Evolutionary conservation across 2,888 invertebrate species (phyloP).

Genomic region (Erpobdella octoculata): DNA sequence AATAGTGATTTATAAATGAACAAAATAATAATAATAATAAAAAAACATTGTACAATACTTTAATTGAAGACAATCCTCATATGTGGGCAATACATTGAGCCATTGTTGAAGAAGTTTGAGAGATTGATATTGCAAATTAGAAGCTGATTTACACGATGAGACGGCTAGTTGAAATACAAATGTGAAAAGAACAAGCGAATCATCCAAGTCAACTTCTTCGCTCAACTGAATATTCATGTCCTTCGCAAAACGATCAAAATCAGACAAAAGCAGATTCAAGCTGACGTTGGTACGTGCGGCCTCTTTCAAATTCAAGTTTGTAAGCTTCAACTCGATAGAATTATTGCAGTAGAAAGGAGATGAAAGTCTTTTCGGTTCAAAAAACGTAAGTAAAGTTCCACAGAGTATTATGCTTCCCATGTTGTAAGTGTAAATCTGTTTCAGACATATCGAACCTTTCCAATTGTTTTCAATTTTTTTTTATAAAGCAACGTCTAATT

Average conservation of each 20-base stretch:
- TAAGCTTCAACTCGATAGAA: too few relatives aligned
- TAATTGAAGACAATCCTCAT: neutral
- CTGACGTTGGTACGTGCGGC: neutral
- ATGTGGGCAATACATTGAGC: neutral
- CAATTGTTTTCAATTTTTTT: too few relatives aligned
- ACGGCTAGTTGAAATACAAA: neutral
- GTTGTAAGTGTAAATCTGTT: too few relatives aligned
- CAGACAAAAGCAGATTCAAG: neutral
- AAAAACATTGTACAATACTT: too few relatives aligned
- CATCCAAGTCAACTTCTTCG: neutral
- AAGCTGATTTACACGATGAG: neutral
- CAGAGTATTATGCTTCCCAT: constrained; percentile 3
- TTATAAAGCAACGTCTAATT: too few relatives aligned
- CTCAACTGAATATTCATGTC: neutral
- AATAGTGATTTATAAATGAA: neutral
- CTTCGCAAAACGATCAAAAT: neutral
- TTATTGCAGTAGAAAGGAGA: too few relatives aligned
- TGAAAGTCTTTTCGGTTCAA: neutral
- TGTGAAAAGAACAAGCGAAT: neutral
- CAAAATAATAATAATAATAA: too few relatives aligned
- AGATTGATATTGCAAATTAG: neutral
- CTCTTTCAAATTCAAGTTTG: neutral
- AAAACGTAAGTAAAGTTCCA: neutral
- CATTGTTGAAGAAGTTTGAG: constrained; percentile 11
- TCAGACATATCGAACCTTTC: too few relatives aligned